Conservation (phyloP, 2,888 invertebrate genomes). For the Artemia sp. region DNA sequence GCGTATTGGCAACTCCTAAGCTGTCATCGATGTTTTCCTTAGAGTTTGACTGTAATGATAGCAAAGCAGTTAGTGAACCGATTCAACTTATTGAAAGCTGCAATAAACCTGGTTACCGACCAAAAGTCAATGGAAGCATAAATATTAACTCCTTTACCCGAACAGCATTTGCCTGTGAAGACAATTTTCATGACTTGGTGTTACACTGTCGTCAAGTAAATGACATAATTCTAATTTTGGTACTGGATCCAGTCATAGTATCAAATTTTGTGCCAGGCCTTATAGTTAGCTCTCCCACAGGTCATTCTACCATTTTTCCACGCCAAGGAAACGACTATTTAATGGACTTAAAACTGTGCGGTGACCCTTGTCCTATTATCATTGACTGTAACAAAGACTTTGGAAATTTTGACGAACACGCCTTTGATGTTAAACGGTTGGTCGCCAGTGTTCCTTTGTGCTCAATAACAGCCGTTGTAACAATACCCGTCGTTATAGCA, state of each 20-base stretch:
- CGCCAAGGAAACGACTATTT: neutral
- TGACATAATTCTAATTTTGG: neutral
- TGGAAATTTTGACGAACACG: neutral
- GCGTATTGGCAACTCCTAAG: constrained; percentile 26
- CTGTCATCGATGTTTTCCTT: constrained; percentile 28
- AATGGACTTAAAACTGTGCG: neutral
- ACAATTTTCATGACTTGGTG: constrained; percentile 22
- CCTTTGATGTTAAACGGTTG: neutral
- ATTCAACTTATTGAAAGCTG: constrained; percentile 43
- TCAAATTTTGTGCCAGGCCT: neutral
- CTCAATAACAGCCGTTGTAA: neutral
- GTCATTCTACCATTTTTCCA: neutral
- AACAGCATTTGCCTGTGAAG: constrained; percentile 37
- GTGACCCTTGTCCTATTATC: neutral
- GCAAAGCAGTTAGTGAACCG: constrained; percentile 26
- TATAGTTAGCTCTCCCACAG: neutral
- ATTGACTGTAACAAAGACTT: neutral
- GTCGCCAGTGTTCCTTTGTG: neutral
- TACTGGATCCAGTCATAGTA: neutral
- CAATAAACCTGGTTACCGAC: constrained; percentile 44
- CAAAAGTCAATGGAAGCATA: constrained; percentile 43
- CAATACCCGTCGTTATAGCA: neutral
- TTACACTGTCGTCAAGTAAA: constrained; percentile 8
- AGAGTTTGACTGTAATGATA: neutral
- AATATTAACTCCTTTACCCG: constrained; percentile 42